Evolutionary conservation across 30 jellyfish, hydroid and myxozoan genomes (phyloP), one percentile per base, ranked within the genome.

Genomic region (Phacellophora camtschatica): DNA sequence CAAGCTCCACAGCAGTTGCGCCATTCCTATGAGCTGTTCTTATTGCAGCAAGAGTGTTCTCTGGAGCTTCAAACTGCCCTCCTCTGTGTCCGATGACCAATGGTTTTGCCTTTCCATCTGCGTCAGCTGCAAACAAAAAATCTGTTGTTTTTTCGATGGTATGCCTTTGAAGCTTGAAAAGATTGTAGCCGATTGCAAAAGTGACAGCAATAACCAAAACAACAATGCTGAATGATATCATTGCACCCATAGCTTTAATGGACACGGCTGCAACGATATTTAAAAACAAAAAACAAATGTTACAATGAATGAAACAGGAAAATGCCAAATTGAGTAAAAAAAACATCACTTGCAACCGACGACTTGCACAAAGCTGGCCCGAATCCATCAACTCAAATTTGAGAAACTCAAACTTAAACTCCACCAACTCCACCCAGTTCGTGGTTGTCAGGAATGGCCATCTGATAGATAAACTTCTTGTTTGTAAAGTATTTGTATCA

Each of bases 1-100:
- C 98, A 25, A 90, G 63, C 53, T 90, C 98, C 2, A 90, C 96
- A 23, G 98, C 98, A 39, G 95, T 57, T 8, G 98, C 95, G 11
- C 96, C 96, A 83, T 90, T 90, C 55, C 34, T 61, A 23, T 84
- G 57, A 3, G 98, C 96, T 7, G 96, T 90, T 53, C 72, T 84
- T 0, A 90, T 90, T 1, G 96, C 96, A 54, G 51, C 39, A 0
- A 90, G 84, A 12, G 98, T 90, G 49, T 90, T 90, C 55, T 90
- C 98, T 13, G 98, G 96, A 34, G 96, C 98, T 71, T 90, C 96
- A 58, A 45, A 84, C n/a, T 82, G 90, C 24, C 98, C 98, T 30
- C 79, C 98, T 51, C 98, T 48, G 77, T 90, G 98, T 1, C 88
- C 98, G 30, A 90, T 83, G 7, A 90, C 59, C n/a, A 84, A 9